Base-by-base conservation (phyloP, 1,140 invertebrate genomes). In the Hycleus cichorii region DNA sequence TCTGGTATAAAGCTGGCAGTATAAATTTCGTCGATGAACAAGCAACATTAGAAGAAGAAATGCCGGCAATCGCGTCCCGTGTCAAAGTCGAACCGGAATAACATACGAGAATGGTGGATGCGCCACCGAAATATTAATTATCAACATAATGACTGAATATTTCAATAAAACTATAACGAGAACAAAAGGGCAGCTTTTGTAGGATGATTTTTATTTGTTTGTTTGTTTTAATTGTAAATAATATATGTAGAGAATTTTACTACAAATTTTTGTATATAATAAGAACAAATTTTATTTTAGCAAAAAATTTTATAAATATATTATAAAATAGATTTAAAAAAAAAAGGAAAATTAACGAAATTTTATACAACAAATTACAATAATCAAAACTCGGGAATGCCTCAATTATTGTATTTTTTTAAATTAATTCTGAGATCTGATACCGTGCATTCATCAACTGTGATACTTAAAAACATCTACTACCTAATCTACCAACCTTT, bases 1-100 rank as follows among this genome's bases (percentile, higher is more conserved):
- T 89, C 1, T 88, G 83, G 83, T 86, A 83, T 73, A 86, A 87
- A 72, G 85, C 86, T 8, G 79, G 80, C 11, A 83, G 78, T 58
- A 87, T 88, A 62, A 83, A 78, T 65, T 85, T 87, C 61, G 78
- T 79, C 0, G 83, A 85, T 52, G 83, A 84, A 39, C 76, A 80
- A 61, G 72, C 57, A 38, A 65, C 69, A 4, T 69, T 71, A 38
- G 66, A 70, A 55, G 76, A 76, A 59, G 74, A 77, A 64, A 49
- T 76, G 27, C 69, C 70, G 26, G 68, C 74, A 5, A 72, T 77
- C 52, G 70, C 70, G 24, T 63, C 57, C 10, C 74, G 73, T 49
- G 56, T 67, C 7, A 67, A 66, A 63, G 62, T 66, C 6, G 72
- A 74, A 63, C 38, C 55, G 9, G 55, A 47, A 47, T 47, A 47